A percentile compares a stretch with the other conserved stretches of the same genome.
phyloP scores from a whole-genome alignment of 2,797 vertebrate species.

The Psittacula derbiana region DNA sequence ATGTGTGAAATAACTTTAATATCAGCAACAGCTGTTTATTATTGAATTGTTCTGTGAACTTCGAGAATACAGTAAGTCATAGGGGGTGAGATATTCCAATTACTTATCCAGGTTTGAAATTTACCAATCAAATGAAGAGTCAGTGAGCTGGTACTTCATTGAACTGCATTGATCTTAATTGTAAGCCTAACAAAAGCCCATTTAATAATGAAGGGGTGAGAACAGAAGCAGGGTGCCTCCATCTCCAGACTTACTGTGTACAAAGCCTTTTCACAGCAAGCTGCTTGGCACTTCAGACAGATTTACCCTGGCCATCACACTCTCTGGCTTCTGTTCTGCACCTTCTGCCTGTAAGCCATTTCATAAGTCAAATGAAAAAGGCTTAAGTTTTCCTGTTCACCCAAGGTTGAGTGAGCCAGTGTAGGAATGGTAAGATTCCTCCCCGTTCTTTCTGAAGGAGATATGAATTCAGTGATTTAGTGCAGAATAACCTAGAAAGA shows the following conservation, averaged over 20 bases:
- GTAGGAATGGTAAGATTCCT: neutral
- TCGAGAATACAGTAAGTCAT: neutral
- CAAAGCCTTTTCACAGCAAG: neutral
- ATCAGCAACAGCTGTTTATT: neutral
- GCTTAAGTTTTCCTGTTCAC: neutral
- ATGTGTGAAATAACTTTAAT: neutral
- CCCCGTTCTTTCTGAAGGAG: neutral
- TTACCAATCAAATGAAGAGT: neutral
- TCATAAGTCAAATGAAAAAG: neutral
- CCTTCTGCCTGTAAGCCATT: neutral
- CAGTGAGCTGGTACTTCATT: neutral
- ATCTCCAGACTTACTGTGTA: neutral
- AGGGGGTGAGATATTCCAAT: neutral
- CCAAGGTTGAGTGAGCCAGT: neutral
- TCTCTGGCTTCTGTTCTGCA: neutral
- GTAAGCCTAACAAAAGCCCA: neutral
- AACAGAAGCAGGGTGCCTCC: constrained; percentile 27
- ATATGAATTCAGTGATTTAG: neutral
- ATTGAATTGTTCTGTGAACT: neutral
- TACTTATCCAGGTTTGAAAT: neutral
- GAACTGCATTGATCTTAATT: constrained; percentile 29
- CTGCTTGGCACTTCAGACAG: neutral
- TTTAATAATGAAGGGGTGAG: constrained; percentile 11
- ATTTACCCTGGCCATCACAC: neutral
- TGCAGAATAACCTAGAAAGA: neutral